Evolutionary conservation across 2,797 vertebrate species (phyloP), one percentile per base, ranked within the genome.

Genomic region (Chlorospingus semifuscus): DNA sequence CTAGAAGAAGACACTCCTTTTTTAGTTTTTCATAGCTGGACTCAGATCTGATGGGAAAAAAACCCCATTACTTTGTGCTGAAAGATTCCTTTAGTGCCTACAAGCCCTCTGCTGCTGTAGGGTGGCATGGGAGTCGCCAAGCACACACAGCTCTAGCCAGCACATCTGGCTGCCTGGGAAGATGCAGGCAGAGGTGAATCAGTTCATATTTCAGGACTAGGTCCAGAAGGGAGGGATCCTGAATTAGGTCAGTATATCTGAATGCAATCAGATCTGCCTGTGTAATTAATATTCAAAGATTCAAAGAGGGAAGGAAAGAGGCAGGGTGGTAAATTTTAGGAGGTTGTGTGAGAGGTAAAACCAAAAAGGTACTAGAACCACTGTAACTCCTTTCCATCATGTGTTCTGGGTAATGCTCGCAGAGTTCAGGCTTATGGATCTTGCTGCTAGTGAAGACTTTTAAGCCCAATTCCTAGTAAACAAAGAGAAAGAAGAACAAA

Each of bases 371-470:
- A 93, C 74, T 86, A 93, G 74, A 61, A 87, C 60, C 61, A 88
- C 77, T n/a, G 63, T 93, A 95, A 92, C 79, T 90, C 50, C 90
- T 94, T 87, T 94, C 94, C 94, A 92, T 94, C 81, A 94, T 84
- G 81, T 87, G 86, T 82, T 56, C 92, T 72, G 50, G 77, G 30
- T 77, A 46, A 65, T 13, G n/a, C 23, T 63, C 21, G 79, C 98
- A 98, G 69, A 98, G 15, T 82, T 92, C 72, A 84, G 97, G 96
- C 78, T 97, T 98, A 80, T 82, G 94, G 76, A 98, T 96, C 76
- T 97, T 96, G 90, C 93, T 85, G 82, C 97, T 98, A 37, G 98
- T 98, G 71, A 98, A 97, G 85, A 95, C 93, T 93, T 96, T 98
- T 83, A 98, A 95, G 88, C 98, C 98, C 94, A 98, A 60, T 41